Evolutionary conservation across 2,113 vertebrate species (phyloP).

Genomic region (Neoarius graeffei): DNA sequence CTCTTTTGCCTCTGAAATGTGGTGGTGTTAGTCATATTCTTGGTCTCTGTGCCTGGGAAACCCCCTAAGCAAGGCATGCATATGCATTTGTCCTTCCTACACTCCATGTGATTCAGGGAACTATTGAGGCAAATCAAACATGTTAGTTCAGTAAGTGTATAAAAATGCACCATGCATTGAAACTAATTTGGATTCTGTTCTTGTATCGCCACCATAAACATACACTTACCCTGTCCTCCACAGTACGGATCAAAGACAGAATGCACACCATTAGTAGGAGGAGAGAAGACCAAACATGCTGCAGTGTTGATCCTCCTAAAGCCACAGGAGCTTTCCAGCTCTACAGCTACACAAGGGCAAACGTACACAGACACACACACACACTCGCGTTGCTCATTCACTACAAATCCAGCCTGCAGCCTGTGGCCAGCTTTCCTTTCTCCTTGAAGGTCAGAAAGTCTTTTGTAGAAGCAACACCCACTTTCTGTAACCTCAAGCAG

Average conservation of each 20-base stretch:
- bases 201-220: not conserved
- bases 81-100: not conserved
- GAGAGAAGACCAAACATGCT: not conserved
- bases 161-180: not conserved
- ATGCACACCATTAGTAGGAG: not conserved
- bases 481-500: conserved; percentile 27
- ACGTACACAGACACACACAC: not conserved
- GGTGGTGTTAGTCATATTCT: not conserved
- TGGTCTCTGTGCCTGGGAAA: not conserved
- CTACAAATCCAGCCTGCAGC: conserved; percentile 11
- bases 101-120: not conserved
- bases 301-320: conserved; percentile 18
- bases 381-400: not conserved
- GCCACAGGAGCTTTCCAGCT: conserved; percentile 14
- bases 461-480: conserved; percentile 11
- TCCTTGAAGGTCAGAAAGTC: conserved; percentile 27
- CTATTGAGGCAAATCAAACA: not conserved
- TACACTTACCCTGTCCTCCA: conserved; percentile 2
- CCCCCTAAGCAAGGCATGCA: not conserved
- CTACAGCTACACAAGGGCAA: conserved; percentile 1
- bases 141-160: not conserved
- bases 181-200: not conserved
- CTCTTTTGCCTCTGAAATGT: not conserved
- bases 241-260: not conserved
- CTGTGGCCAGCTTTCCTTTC: conserved; percentile 17